Evolutionary conservation across 1,140 invertebrate species (phyloP), one percentile per base, ranked within the genome.

Genomic region (Carcinoscorpius rotundicauda): DNA sequence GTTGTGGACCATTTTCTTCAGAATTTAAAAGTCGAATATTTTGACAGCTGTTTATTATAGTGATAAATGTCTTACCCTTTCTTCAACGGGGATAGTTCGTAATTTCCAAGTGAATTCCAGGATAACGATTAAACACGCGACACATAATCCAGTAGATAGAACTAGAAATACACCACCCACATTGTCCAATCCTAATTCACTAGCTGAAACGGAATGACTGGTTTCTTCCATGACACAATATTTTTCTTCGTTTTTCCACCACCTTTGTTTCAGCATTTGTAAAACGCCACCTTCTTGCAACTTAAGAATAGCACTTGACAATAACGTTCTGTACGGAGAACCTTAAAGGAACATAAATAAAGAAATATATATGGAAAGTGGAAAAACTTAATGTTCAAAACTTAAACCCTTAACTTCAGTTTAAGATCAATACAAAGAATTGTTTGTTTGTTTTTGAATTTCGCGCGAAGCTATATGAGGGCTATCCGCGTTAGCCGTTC

Each of bases 161-260:
- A 80, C 77, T 6, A 80, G 71, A 69, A 79, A 80, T 65, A 80
- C 78, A 10, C 79, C 79, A 9, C 78, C 77, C 49, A 80, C 77
- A 49, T 79, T 79, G 59, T 76, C 74, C 9, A 80, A 70, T 49
- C 76, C 73, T 29, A 80, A 72, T 66, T 73, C 72, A 49, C 65
- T 71, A 29, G 73, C 73, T 51, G 68, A 67, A 57, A 67, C 71
- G 11, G 70, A 69, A 10, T 64, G 62, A 52, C 68, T 68, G 10
- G 65, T 60, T 48, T 72, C 70, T 66, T 75, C 68, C 66, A 74
- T 70, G 49, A 69, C 58, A 52, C 73, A 69, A 51, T 58, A 64
- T 3, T 65, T 67, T n/a, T 65, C 48, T 55, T 65, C 61, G 57
- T 71, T 64, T 50, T 69, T 70, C 73, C 73, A 74, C 73, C 73